Conservation (phyloP, 2,888 invertebrate genomes). For the Stramonita haemastoma region DNA sequence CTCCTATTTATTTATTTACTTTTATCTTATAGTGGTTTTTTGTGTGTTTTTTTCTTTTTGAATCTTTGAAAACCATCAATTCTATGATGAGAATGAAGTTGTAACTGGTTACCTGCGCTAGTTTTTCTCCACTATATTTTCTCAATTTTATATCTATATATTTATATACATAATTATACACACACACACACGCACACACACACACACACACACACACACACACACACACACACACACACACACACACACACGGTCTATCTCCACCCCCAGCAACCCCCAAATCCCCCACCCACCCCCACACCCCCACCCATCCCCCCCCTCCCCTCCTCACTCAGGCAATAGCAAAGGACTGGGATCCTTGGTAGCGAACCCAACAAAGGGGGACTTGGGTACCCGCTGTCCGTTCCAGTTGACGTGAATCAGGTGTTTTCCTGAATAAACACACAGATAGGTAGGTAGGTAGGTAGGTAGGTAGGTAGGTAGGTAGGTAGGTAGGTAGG, state of each 20-base stretch:
- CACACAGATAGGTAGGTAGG: too few relatives aligned
- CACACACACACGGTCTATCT: neutral
- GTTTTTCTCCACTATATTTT: too few relatives aligned
- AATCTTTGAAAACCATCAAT: too few relatives aligned
- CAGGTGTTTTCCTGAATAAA: constrained; percentile 28
- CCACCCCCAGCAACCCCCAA: neutral
- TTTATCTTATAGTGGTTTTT: too few relatives aligned
- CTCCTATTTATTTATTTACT: too few relatives aligned
- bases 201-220: neutral
- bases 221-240: neutral
- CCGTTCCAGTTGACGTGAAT: constrained; percentile 31
- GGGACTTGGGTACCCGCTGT: neutral
- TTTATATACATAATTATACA: too few relatives aligned
- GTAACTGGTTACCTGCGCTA: too few relatives aligned
- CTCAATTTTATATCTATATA: too few relatives aligned
- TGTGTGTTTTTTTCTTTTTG: too few relatives aligned
- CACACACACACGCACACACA: neutral
- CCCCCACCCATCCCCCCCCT: neutral
- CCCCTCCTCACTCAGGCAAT: neutral
- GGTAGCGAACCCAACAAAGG: constrained; percentile 28
- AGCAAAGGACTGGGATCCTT: constrained; percentile 16
- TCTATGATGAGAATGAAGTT: too few relatives aligned
- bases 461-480: too few relatives aligned
- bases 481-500: too few relatives aligned
- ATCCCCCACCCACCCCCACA: neutral